Percentiles rank a stretch among this genome's conserved stretches.
phyloP scores from a whole-genome alignment of 1,140 invertebrate species.

The Lutraria rhynchaena region DNA sequence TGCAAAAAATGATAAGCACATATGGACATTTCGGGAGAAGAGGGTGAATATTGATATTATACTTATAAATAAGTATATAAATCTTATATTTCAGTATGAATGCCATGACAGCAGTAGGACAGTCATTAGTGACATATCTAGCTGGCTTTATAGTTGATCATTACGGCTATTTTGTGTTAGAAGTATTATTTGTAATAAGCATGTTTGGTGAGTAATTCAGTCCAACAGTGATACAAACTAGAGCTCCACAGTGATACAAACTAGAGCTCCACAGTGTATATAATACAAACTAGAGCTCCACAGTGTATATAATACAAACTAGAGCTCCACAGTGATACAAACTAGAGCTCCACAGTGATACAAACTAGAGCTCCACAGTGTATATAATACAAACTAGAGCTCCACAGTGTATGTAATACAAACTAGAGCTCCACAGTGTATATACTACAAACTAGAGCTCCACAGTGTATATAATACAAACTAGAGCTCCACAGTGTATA shows the following conservation, averaged over 20 bases:
- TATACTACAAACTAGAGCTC: no score
- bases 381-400: not conserved
- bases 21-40: no score
- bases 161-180: constrained; percentile 93
- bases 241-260: not conserved
- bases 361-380: not conserved
- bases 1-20: no score
- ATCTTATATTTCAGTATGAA: not conserved
- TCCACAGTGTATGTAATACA: no score
- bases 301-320: not conserved
- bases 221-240: not conserved
- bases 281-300: not conserved
- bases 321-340: not conserved
- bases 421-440: no score
- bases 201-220: constrained; percentile 87
- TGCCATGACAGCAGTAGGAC: constrained; percentile 79
- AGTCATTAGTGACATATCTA: constrained; percentile 92
- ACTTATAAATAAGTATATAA: no score
- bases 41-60: no score
- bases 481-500: no score
- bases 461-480: no score
- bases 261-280: not conserved
- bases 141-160: constrained; percentile 94
- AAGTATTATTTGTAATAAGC: constrained; percentile 96
- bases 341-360: not conserved